Evolutionary conservation across 2,797 vertebrate species (phyloP), one percentile per base, ranked within the genome.

Genomic region (Rhinatrema bivittatum): DNA sequence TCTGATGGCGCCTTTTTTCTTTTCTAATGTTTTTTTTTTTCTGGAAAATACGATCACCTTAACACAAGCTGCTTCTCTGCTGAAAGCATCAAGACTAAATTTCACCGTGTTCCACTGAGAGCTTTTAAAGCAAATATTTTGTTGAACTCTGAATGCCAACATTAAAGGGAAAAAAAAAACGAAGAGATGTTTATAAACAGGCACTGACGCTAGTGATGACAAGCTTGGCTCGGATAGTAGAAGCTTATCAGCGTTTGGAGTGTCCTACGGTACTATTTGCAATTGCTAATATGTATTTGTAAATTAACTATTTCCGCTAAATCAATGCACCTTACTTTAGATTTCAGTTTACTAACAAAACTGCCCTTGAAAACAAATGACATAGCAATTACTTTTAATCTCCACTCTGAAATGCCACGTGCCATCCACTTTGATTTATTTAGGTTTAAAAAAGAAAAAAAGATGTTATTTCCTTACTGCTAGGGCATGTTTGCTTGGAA

Each of bases 301-400:
- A 65, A 76, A 54, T 53, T 52, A 65, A 54, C 53, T 70, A 76
- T 86, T 86, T 83, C 79, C 77, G 76, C 74, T 79, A 80, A 84
- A 74, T 74, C 74, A 74, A 77, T 77, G 79, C 79, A 79, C 77
- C 66, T 69, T 75, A 46, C 70, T 77, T 79, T 65, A 70, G 62
- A 62, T 60, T 80, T 74, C 58, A 69, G 54, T 63, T 72, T 66
- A 74, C 72, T 63, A 68, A 56, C 48, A 62, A 69, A 50, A 10
- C 54, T 65, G 60, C 35, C 53, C 53, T 77, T 65, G 62, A 60
- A 71, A 77, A 75, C 57, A 76, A 68, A 64, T 57, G 52, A 48
- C 55, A 65, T 51, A 75, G 34, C 55, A 63, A 63, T 57, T 17
- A 54, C 42, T 71, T 58, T 53, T 27, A 39, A 56, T 52, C 37